Evolutionary conservation across 2,888 invertebrate species (phyloP), one percentile per base, ranked within the genome.

Genomic region (Coenonympha arcania): DNA sequence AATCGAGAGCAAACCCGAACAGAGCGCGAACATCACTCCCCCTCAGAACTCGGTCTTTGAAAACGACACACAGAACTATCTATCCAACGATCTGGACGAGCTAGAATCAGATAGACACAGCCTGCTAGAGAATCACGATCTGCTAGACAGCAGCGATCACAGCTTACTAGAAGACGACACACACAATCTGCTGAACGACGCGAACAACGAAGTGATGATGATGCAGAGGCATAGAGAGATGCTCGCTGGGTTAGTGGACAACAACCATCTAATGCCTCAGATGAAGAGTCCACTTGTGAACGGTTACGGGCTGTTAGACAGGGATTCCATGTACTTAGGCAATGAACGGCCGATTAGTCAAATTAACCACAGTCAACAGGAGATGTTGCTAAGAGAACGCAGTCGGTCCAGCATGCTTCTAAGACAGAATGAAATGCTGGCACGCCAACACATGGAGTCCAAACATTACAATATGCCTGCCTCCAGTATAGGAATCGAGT

Each of bases 61-160:
- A 40, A 76, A 65, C 50, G 82, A 83, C 48, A 62, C 71, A 31
- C 73, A 76, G 39, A 77, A 63, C 54, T 84, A 76, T 63, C 68
- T 85, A 48, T 67, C 79, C 52, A 81, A 77, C 54, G 85, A 86
- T 58, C 63, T 86, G 59, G 83, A 86, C 48, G 86, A 86, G 58
- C 54, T 85, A 46, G 85, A 85, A 68, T 84, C 84, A n/a, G 87
- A 87, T 52, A 73, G 87, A 64, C 87, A 87, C 64, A 84, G 83
- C 59, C 61, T 87, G 49, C 61, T 87, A 60, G 87, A 87, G 50
- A 85, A 79, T 57, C 85, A 87, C 60, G 83, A 84, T 55, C 56
- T 87, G 46, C 63, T 86, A 64, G 84, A 87, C 43, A 83, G 70
- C 65, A 84, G 81, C 46, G 85, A 87, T 52, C 87, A 84, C 72